Conservation (phyloP, 2,888 invertebrate species). For the Cordylochernes scorpioides region DNA sequence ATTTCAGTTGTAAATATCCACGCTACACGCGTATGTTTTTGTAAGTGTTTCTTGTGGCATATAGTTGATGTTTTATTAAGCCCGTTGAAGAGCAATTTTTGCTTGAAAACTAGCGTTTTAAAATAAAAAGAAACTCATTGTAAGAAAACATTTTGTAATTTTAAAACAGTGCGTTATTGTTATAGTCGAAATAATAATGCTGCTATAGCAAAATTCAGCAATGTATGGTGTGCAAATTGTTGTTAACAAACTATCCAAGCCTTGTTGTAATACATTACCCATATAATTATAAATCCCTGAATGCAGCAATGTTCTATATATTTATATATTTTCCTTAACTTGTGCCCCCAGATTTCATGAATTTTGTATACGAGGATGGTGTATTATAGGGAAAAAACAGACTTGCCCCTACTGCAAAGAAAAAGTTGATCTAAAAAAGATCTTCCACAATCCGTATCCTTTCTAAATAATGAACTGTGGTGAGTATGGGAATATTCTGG, state of each 20-base stretch:
- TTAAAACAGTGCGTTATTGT: too few relatives aligned
- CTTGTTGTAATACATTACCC: not conserved
- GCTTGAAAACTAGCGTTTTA: too few relatives aligned
- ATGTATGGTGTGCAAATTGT: not conserved
- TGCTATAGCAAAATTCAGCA: too few relatives aligned
- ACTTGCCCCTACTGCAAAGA: constrained; percentile 99
- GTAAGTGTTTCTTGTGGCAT: too few relatives aligned
- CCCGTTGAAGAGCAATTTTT: too few relatives aligned
- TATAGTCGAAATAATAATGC: too few relatives aligned
- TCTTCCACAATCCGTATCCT: constrained; percentile 21
- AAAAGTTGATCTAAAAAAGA: constrained; percentile 35
- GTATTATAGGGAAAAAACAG: constrained; percentile 96
- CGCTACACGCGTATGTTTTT: too few relatives aligned
- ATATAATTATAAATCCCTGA: not conserved
- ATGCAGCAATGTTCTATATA: not conserved
- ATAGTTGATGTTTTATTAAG: too few relatives aligned
- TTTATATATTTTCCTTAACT: constrained; percentile 2
- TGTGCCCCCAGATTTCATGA: constrained; percentile 29
- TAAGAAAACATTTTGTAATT: too few relatives aligned
- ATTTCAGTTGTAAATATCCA: too few relatives aligned
- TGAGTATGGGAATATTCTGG: not conserved
- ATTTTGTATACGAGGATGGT: constrained; percentile 98
- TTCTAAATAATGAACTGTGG: constrained; percentile 1
- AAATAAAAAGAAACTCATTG: too few relatives aligned
- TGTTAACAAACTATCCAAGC: not conserved